Conservation (phyloP, 2,113 vertebrate species). For the Lasiurus borealis region DNA sequence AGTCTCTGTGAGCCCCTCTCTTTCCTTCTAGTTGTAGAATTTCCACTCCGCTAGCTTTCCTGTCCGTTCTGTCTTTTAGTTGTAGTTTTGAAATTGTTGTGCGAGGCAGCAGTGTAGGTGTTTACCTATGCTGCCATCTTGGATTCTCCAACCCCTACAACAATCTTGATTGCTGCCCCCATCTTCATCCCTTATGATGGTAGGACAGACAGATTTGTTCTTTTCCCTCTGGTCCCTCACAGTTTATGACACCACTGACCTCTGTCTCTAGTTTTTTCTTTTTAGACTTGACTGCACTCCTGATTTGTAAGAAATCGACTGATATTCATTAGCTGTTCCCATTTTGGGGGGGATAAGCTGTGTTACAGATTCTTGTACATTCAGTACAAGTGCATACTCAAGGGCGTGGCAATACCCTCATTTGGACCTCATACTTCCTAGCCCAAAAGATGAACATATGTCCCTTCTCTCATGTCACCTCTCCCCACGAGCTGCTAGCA, state of each 20-base stretch:
- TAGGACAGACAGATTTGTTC: background rate
- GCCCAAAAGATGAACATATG: background rate
- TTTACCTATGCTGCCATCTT: too few relatives aligned
- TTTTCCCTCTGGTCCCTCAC: background rate
- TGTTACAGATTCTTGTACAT: background rate
- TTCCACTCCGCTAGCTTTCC: too few relatives aligned
- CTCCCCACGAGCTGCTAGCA: background rate
- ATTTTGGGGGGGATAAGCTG: background rate
- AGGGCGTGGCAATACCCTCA: background rate
- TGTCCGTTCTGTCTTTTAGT: too few relatives aligned
- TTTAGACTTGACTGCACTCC: background rate
- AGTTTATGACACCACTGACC: background rate
- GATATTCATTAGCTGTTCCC: rapidly evolving
- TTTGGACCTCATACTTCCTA: background rate
- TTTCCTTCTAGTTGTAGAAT: too few relatives aligned
- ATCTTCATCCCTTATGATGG: background rate
- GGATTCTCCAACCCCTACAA: too few relatives aligned
- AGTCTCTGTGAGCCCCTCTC: too few relatives aligned
- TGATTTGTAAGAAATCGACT: background rate
- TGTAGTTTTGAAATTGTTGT: too few relatives aligned
- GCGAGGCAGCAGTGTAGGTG: too few relatives aligned
- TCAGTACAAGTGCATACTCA: background rate
- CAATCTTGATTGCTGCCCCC: background rate
- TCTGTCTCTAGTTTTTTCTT: background rate
- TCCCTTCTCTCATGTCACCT: background rate